Evolutionary conservation across 2,113 vertebrate species (phyloP), one percentile per base, ranked within the genome.

Genomic region (Urocolius indicus): DNA sequence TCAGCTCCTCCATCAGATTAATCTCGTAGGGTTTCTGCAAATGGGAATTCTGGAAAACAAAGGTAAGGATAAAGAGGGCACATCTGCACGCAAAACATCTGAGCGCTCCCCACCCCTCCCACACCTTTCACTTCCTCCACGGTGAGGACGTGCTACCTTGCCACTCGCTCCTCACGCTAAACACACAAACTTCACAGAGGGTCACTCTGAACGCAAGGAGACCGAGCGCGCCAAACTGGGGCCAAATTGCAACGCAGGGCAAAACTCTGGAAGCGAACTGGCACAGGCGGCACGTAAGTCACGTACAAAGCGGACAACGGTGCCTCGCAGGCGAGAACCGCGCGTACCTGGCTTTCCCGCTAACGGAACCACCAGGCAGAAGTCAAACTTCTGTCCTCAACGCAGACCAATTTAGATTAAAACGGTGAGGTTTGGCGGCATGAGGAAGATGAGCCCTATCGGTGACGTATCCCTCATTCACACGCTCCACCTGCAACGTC

Each of bases 1-100:
- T 99, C 88, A 99, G 98, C 97, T 99, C 99, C 97, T 99, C 99
- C 99, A 99, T 99, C 92, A 99, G 98, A 97, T 99, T 99, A 97
- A 99, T 99, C 98, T 99, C 99, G 6, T 99, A 99, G 66, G 99
- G 99, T 98, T 99, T 99, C 98, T 99, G 99, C 98, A 99, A 98
- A 97, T 99, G 99, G 80, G 98, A 95, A 96, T 99, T 99, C 99
- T 99, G 90, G 52, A 95, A 93, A 67, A 68, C 8, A 95, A 84
- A 41, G 34, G 2, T 24, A 58, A 46, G 72, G 34, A 80, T 49
- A 63, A 81, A 85, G 41, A 15, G 5, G 43, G 52, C 8, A 29
- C 29, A 91, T 10, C 27, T 41, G 55, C 1, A 1, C 0, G 10
- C 27, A 57, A 76, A 92, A 18, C 34, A 17, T 36, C 0, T 3